phyloP scores from a whole-genome alignment of 2,888 invertebrate species.

The Ischnus inquisitorius region DNA sequence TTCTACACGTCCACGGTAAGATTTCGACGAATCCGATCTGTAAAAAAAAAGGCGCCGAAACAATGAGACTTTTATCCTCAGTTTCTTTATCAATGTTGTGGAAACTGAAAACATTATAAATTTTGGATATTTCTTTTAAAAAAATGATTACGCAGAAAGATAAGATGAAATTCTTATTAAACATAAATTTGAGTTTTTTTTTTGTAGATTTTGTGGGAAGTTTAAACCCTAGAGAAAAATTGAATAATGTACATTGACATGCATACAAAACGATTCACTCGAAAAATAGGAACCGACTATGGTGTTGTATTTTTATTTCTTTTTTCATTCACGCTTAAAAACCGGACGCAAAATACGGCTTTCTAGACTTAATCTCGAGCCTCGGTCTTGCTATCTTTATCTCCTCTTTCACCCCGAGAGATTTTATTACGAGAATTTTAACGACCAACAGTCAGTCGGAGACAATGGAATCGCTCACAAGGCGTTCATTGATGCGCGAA shows the following conservation, averaged over 20 bases:
- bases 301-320: not conserved
- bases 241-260: too few relatives aligned
- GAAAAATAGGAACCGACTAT: not conserved
- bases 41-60: not conserved
- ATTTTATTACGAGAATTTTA: slow-evolving; percentile 55
- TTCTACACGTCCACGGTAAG: slow-evolving; percentile 95
- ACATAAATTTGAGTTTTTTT: too few relatives aligned
- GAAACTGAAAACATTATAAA: too few relatives aligned
- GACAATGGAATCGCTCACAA: slow-evolving; percentile 65
- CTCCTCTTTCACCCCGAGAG: not conserved
- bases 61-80: too few relatives aligned
- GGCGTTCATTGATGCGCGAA: slow-evolving; percentile 35
- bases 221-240: too few relatives aligned
- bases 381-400: slow-evolving; percentile 12
- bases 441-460: slow-evolving; percentile 41
- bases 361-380: not conserved
- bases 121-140: too few relatives aligned
- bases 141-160: too few relatives aligned
- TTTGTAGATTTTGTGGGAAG: too few relatives aligned
- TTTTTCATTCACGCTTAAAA: not conserved
- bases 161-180: too few relatives aligned
- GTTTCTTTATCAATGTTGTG: too few relatives aligned
- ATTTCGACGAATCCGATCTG: slow-evolving; percentile 75
- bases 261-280: not conserved
- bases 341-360: slow-evolving; percentile 19